Conservation (phyloP, 1,140 invertebrate species). For the Colletes latitarsis region DNA sequence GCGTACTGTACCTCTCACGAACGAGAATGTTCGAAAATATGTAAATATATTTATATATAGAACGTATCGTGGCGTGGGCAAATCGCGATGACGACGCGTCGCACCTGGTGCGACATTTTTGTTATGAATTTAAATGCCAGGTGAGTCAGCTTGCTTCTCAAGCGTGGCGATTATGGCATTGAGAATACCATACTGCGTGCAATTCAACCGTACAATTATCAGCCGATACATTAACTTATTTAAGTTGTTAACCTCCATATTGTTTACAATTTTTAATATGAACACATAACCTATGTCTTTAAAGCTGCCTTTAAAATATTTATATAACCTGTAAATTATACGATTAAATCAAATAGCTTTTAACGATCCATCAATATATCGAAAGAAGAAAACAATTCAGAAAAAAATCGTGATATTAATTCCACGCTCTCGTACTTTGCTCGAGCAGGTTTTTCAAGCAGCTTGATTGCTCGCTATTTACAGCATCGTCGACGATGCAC, state of each 20-base stretch:
- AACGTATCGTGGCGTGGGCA: not conserved
- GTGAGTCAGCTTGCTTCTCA: slow-evolving; percentile 19
- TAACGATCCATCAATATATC: too few relatives aligned
- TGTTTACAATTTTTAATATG: too few relatives aligned
- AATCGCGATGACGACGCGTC: not conserved
- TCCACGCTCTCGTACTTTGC: not conserved
- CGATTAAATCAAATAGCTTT: too few relatives aligned
- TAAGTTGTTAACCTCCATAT: too few relatives aligned
- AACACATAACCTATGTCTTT: too few relatives aligned
- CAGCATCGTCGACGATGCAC: slow-evolving; percentile 26
- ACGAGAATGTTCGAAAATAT: slow-evolving; percentile 1
- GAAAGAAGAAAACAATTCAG: not conserved
- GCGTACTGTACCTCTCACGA: not conserved
- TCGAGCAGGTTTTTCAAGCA: not conserved
- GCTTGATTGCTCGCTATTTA: slow-evolving; percentile 14
- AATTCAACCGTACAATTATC: too few relatives aligned
- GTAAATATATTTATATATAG: not conserved
- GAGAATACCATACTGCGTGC: too few relatives aligned
- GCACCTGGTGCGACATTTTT: slow-evolving; percentile 1
- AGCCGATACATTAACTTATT: not conserved
- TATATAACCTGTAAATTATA: too few relatives aligned
- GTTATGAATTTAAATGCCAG: slow-evolving; percentile 14
- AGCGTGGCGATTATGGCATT: not conserved
- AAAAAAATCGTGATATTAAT: not conserved
- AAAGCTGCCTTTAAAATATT: too few relatives aligned